phyloP scores from a whole-genome alignment of 1,140 invertebrate genomes.

The Sminthurides bifidus region DNA sequence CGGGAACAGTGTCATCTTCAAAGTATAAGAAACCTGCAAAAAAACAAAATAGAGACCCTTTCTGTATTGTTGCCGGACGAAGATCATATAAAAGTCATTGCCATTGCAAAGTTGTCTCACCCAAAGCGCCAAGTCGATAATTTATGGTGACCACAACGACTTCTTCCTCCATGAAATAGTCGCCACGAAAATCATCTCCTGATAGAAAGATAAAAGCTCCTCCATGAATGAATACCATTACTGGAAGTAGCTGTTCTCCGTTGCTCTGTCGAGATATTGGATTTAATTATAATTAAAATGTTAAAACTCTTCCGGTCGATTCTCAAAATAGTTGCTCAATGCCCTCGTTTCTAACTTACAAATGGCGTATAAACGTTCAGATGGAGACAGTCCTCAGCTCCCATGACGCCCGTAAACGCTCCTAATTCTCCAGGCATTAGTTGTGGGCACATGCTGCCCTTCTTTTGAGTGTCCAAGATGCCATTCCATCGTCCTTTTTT shows the following conservation, averaged over 20 bases:
- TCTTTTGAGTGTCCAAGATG: no score
- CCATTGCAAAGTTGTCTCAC: background rate
- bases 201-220: conserved; percentile 32
- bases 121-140: conserved; percentile 25
- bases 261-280: background rate
- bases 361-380: no score
- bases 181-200: conserved; percentile 6
- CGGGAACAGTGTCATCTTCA: conserved; percentile 3
- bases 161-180: conserved; percentile 24
- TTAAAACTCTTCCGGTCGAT: no score
- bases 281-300: no score
- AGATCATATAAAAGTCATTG: background rate
- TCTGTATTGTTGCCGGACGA: background rate
- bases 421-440: no score
- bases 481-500: no score
- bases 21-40: background rate
- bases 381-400: no score
- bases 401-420: no score
- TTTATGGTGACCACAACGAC: conserved; percentile 26
- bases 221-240: conserved; percentile 46
- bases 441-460: no score
- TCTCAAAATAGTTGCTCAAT: no score
- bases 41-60: background rate
- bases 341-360: no score
- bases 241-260: conserved; percentile 25